Evolutionary conservation across 2,888 invertebrate genomes (phyloP).

Genomic region (Apodemia hepburni): DNA sequence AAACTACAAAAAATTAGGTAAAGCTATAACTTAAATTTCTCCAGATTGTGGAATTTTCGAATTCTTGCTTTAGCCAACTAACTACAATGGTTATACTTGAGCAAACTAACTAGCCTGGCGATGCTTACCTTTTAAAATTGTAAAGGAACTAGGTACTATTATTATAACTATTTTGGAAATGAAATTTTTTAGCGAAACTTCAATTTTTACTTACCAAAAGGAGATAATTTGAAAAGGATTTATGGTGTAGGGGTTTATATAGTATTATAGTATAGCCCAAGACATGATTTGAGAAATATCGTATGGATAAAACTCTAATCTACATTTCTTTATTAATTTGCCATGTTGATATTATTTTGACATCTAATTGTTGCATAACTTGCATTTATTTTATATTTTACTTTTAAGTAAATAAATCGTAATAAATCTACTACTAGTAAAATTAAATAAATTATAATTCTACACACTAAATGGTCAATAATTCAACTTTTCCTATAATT

Average conservation of each 20-base stretch:
- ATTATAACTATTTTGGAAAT: no score
- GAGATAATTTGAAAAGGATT: not conserved
- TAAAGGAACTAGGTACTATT: not conserved
- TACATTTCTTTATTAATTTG: no score
- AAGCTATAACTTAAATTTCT: not conserved
- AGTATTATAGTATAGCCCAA: not conserved
- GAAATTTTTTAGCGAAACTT: not conserved
- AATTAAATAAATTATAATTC: no score
- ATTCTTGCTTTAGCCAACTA: not conserved
- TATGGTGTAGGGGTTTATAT: not conserved
- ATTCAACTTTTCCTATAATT: no score
- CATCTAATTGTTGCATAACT: no score
- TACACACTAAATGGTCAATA: no score
- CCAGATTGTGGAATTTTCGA: not conserved
- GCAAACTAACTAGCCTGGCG: not conserved
- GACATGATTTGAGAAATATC: not conserved
- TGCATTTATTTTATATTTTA: no score
- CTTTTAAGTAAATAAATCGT: no score
- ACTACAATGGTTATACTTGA: not conserved
- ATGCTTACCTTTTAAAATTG: not conserved
- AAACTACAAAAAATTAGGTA: no score
- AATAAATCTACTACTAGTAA: no score
- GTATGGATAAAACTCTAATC: not conserved
- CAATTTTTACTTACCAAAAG: not conserved
- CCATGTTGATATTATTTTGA: no score